These are phyloP conservation scores for Falco biarmicus DNA, from an alignment of 2,797 vertebrate genomes.

Conservation along the genomic window DNA sequence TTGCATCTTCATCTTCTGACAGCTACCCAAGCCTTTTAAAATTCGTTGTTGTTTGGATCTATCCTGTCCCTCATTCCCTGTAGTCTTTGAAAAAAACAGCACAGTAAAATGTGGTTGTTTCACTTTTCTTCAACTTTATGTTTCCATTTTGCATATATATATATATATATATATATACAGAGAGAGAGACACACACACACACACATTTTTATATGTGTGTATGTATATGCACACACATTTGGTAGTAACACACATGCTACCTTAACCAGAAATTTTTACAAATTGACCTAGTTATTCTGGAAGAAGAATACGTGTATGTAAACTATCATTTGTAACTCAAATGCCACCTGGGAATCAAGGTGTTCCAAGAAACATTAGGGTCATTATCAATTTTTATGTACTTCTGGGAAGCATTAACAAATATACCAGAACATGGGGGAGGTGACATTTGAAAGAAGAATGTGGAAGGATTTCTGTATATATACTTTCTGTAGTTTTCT, in stretches of 20 bases:
- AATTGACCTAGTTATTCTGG: neutral
- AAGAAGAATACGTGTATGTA: neutral
- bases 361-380: neutral
- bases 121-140: neutral
- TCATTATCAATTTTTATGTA: neutral
- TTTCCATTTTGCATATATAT: neutral
- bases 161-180: no score
- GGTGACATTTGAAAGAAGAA: neutral
- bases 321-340: neutral
- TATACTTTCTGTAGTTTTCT: neutral
- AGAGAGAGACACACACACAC: no score
- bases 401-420: neutral
- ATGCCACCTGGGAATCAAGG: neutral
- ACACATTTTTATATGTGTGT: no score
- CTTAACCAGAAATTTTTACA: neutral
- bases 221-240: neutral
- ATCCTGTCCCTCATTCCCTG: neutral
- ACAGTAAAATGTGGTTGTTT: neutral
- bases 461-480: neutral
- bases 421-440: neutral
- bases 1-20: conserved; percentile 1
- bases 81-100: neutral
- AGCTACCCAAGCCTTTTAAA: neutral
- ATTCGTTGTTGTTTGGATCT: neutral
- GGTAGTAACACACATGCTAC: neutral